A percentile compares a stretch with the other conserved stretches of the same genome.
Conservation (phyloP, 2,888 invertebrate genomes). For the Pilophorus perplexus region DNA sequence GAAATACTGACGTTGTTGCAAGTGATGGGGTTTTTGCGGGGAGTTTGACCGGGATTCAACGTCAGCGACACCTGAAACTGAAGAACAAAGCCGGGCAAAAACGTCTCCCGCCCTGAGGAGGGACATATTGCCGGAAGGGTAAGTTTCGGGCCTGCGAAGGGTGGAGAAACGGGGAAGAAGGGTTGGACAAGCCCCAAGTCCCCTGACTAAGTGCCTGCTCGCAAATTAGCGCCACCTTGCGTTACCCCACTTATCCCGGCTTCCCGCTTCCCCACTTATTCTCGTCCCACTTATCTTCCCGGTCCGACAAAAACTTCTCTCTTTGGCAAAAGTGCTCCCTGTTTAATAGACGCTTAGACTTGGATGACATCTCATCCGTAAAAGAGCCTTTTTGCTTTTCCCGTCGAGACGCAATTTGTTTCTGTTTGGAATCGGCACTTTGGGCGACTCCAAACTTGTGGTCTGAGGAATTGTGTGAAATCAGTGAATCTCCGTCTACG, state of each 20-base stretch:
- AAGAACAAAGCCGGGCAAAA: constrained; percentile 23
- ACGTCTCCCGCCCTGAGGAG: too few species aligned
- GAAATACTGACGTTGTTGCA: constrained; percentile 23
- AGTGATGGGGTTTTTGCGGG: constrained; percentile 30
- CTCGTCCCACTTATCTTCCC: too few species aligned
- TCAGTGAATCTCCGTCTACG: too few species aligned
- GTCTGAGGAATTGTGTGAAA: too few species aligned
- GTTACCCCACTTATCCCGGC: constrained; percentile 23
- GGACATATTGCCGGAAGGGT: constrained; percentile 21
- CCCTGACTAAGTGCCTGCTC: constrained; percentile 37
- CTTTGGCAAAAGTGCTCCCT: constrained; percentile 29
- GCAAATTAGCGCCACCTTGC: constrained; percentile 40
- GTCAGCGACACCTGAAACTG: constrained; percentile 27
- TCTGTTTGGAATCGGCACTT: too few species aligned
- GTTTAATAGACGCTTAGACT: constrained; percentile 30
- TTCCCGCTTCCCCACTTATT: too few species aligned
- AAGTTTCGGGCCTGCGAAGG: too few species aligned
- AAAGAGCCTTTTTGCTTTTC: too few species aligned
- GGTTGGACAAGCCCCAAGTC: constrained; percentile 39
- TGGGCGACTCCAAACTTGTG: too few species aligned
- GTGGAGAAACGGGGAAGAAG: too few species aligned
- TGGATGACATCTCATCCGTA: constrained; percentile 23
- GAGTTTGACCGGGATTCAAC: constrained; percentile 33
- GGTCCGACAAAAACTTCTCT: constrained; percentile 1
- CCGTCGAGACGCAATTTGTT: too few species aligned